phyloP scores from a whole-genome alignment of 2,113 vertebrate species.

The Bos taurus region ARS-UCD2.0 NC_037348.1:16871001-16871500 shows the following conservation, averaged over 20 bases:
- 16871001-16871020: too few species aligned
- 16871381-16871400: fast-evolving
- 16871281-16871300: neutral
- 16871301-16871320: neutral
- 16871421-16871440: neutral
- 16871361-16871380: neutral
- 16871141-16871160: too few species aligned
- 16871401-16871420: neutral
- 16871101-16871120: too few species aligned
- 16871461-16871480: neutral
- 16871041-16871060: too few species aligned
- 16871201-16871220: neutral
- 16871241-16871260: neutral
- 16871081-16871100: too few species aligned
- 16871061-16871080: too few species aligned
- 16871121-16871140: too few species aligned
- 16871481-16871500: neutral
- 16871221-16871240: neutral
- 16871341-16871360: neutral
- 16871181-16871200: neutral
- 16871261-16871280: neutral
- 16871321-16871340: neutral
- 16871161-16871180: too few species aligned
- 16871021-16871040: too few species aligned
- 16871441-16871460: neutral